Base-by-base conservation (phyloP, 1,140 invertebrate genomes). In the Spodoptera frugiperda region DNA sequence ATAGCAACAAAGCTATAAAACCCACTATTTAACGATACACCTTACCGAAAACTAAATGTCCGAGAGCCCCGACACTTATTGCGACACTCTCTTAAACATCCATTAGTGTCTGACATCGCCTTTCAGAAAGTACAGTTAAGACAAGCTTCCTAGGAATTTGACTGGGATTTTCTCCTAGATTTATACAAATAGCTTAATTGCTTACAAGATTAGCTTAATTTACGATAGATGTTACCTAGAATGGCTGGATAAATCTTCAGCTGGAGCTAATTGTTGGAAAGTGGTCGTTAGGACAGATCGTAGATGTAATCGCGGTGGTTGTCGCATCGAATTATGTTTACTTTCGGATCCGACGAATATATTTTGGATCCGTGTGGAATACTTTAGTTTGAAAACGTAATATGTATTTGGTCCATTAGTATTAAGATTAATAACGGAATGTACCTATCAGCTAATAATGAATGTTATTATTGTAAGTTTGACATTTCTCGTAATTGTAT, bases 161-260 rank as follows among this genome's bases (percentile, higher is more conserved):
- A 44, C 30, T 17, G n/a, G 17, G 17, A 21, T 49, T 67, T 49
- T 67, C 63, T 67, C 63, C 21, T 67, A 67, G 44, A 67, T 67
- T 67, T 48, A 67, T 67, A 67, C 63, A 67, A 67, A 67, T 67
- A 48, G 63, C 48, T 67, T 49, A 67, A 67, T 67, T 67, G 63
- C 44, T 49, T 49, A 67, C 63, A 67, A 49, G 63, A 67, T 67
- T 25, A 21, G 14, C 11, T 67, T 67, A n/a, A 49, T 67, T 67
- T 67, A 67, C 63, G 63, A 67, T 67, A 12, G 63, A 48, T 67
- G 63, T 67, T 49, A 17, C 17, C 5, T 5, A 25, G 19, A 49
- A 67, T 67, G 12, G 63, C 44, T 67, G n/a, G 44, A 67, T 67
- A 48, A 49, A 48, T 67, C 63, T 67, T 49, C 0, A 14, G 44